Conservation (phyloP, 2,888 invertebrate genomes). For the Coenonympha arcania region DNA sequence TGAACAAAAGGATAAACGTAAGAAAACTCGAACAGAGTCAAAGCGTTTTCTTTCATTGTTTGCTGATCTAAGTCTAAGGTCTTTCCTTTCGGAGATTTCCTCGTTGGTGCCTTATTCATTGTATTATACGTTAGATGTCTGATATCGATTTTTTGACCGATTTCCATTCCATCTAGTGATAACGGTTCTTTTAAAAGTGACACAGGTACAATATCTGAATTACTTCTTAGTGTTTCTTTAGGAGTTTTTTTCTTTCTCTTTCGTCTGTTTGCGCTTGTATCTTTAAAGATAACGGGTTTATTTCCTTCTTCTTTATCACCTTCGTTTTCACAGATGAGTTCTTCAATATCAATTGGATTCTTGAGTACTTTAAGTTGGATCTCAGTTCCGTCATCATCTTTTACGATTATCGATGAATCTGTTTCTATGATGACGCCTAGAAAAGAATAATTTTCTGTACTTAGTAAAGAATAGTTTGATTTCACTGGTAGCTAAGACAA, state of each 20-base stretch:
- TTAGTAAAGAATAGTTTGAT: no score
- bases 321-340: conserved; percentile 37
- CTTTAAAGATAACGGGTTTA: background rate
- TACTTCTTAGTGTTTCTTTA: conserved; percentile 1
- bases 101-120: conserved; percentile 33
- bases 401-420: conserved; percentile 44
- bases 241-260: conserved; percentile 13
- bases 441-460: conserved; percentile 38
- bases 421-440: conserved; percentile 52
- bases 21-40: conserved; percentile 49
- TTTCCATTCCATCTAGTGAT: conserved; percentile 34
- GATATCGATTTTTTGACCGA: conserved; percentile 28
- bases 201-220: conserved; percentile 14
- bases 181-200: conserved; percentile 44
- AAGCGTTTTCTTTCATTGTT: conserved; percentile 46
- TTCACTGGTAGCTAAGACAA: no score
- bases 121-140: conserved; percentile 37
- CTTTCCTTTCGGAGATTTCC: conserved; percentile 24
- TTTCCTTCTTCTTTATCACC: conserved; percentile 16
- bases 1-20: conserved; percentile 55
- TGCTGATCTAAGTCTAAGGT: conserved; percentile 24
- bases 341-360: conserved; percentile 43
- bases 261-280: conserved; percentile 2
- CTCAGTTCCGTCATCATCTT: conserved; percentile 45
- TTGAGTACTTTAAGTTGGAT: conserved; percentile 45